Evolutionary conservation across 2,113 vertebrate genomes (phyloP), one percentile per base, ranked within the genome.

Genomic region (Cyanoramphus novaezelandiae): DNA sequence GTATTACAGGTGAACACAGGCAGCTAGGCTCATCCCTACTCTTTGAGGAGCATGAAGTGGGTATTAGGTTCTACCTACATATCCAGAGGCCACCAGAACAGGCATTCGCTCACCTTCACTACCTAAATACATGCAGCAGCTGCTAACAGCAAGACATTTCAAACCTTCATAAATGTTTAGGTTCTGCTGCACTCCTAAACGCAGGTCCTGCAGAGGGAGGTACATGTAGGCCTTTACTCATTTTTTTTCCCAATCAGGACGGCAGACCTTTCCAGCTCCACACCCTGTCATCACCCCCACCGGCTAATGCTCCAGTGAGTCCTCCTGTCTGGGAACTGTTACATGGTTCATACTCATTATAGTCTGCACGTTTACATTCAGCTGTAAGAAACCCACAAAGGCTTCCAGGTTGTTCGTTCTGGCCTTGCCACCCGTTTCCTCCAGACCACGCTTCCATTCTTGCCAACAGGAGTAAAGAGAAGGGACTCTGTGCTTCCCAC

Each of bases 291-390:
- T 13, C 52, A 17, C 16, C 35, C 5, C 46, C 62, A n/a, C 7
- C 0, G 0, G 60, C 43, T 43, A 53, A 20, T 17, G 24, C 15
- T 57, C 49, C 72, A 53, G 68, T 1, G 1, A 78, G 53, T 43
- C 90, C 64, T 63, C 79, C n/a, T n/a, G n/a, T 75, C 76, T 39
- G 23, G 57, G 39, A 88, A 90, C 85, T 28, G 9, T 43, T 65
- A 37, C 35, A 20, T 37, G 2, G 0, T 41, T 67, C 41, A 14
- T 5, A 25, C 50, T 85, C 4, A 0, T 64, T 10, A 37, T 0
- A 52, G 37, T 3, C 82, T 59, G 49, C 46, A 63, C 5, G 0
- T 35, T 78, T 43, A 16, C 2, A 0, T 33, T 35, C 60, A 49
- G 35, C 24, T 55, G 0, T 18, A 43, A 53, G 55, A 83, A 71